These are phyloP conservation scores for Orchestes rusci DNA, from an alignment of 2,888 invertebrate genomes.

Conservation along the genomic window DNA sequence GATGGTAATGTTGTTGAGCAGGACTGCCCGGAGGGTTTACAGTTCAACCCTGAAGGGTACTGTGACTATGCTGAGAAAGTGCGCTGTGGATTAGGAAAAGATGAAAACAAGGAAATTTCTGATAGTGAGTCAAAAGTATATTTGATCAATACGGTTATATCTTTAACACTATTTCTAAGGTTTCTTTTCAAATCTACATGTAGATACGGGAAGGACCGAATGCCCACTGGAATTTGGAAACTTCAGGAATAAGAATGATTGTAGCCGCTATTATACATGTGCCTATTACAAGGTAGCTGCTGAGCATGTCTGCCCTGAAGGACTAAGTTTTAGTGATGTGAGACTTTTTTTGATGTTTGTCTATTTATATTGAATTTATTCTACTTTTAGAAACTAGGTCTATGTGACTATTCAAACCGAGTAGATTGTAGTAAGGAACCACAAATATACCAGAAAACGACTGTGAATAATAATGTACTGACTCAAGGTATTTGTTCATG, in stretches of 20 bases:
- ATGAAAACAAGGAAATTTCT: constrained; percentile 3
- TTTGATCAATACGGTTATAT: too few species aligned
- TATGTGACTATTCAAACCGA: constrained; percentile 56
- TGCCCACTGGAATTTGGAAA: constrained; percentile 55
- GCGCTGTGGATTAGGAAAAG: constrained; percentile 44
- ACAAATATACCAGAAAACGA: constrained; percentile 20
- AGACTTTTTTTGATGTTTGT: constrained; percentile 9
- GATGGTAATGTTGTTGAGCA: constrained; percentile 60
- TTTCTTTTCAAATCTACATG: constrained; percentile 1
- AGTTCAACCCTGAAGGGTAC: constrained; percentile 52
- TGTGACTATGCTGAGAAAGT: constrained; percentile 62
- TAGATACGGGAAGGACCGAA: constrained; percentile 18
- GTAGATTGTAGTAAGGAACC: constrained; percentile 50
- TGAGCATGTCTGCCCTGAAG: constrained; percentile 57
- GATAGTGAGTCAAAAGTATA: not conserved
- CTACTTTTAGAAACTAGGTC: constrained; percentile 51
- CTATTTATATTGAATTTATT: not conserved
- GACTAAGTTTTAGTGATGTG: constrained; percentile 41
- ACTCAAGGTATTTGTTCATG: too few species aligned
- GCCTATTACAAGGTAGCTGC: constrained; percentile 41
- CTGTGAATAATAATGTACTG: not conserved
- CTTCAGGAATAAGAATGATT: constrained; percentile 54
- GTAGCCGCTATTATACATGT: constrained; percentile 61
- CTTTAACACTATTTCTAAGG: too few species aligned
- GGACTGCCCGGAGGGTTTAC: constrained; percentile 56